Percentiles rank a stretch among this genome's conserved stretches.
These are phyloP conservation scores for Centropyge bicolor DNA, from an alignment of 2,797 vertebrate species.

Conservation along the genomic window DNA sequence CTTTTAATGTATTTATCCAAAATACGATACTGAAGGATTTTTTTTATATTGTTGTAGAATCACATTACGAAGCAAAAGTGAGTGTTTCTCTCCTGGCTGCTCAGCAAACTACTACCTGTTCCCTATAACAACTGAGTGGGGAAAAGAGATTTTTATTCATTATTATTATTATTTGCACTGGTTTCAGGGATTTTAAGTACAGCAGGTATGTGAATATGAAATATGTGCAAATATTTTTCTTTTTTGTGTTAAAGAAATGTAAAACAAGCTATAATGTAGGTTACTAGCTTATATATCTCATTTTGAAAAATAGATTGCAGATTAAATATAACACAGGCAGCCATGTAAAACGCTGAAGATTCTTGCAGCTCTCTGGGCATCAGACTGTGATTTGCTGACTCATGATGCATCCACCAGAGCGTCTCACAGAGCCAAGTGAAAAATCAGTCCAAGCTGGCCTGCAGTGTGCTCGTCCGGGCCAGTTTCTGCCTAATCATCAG, in stretches of 20 bases:
- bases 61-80: neutral
- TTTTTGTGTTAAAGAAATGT: too few relatives aligned
- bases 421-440: constrained; percentile 4
- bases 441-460: constrained; percentile 15
- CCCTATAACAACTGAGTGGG: neutral
- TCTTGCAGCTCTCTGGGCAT: constrained; percentile 1
- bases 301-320: neutral
- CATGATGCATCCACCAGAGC: constrained; percentile 21
- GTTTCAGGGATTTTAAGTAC: too few relatives aligned
- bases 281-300: neutral
- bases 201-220: too few relatives aligned
- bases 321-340: constrained; percentile 8
- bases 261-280: too few relatives aligned
- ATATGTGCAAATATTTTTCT: too few relatives aligned
- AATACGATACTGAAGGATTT: neutral
- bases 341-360: neutral
- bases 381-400: constrained; percentile 47
- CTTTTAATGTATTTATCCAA: neutral
- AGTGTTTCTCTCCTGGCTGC: neutral
- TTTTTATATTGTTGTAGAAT: neutral
- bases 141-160: neutral
- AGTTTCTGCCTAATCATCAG: constrained; percentile 6
- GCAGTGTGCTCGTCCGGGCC: neutral
- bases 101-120: neutral
- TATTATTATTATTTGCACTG: neutral